These are phyloP conservation scores for Lasaia peninsularis DNA, from an alignment of 1,140 invertebrate species.

Conservation along the genomic window DNA sequence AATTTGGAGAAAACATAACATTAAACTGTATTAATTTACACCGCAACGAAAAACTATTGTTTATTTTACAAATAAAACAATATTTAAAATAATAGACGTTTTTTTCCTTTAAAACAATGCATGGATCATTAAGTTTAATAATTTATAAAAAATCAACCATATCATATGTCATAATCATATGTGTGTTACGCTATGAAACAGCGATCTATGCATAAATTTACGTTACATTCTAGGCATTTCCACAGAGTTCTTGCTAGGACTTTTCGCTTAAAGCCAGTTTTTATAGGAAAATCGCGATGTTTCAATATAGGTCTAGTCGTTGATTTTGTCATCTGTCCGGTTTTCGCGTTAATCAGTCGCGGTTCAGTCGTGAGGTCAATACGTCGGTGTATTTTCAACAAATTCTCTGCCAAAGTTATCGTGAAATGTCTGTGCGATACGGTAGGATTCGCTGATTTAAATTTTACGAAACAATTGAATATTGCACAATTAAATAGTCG, in stretches of 20 bases:
- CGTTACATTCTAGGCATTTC: conserved; percentile 23
- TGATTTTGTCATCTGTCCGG: conserved; percentile 5
- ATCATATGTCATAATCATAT: no score
- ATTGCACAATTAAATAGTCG: conserved; percentile 20
- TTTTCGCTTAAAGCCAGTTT: neutral
- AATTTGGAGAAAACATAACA: no score
- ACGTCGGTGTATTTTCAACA: conserved; percentile 17
- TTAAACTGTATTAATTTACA: no score
- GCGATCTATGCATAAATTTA: conserved; percentile 22
- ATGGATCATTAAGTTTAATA: no score
- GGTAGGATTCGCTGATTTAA: conserved; percentile 6
- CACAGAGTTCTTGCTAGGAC: neutral
- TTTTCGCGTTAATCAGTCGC: conserved; percentile 9
- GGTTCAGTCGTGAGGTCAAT: conserved; percentile 22
- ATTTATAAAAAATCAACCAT: no score
- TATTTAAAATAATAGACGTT: no score
- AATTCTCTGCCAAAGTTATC: conserved; percentile 21
- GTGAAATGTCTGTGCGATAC: conserved; percentile 23
- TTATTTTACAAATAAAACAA: no score
- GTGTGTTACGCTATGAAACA: conserved; percentile 3
- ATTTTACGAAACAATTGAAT: conserved; percentile 32
- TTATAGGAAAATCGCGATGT: neutral
- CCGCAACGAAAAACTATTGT: no score
- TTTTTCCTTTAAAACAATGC: no score
- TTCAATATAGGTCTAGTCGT: neutral